Conservation (phyloP, 2,888 invertebrate genomes). For the Iselma pallidipennis region DNA sequence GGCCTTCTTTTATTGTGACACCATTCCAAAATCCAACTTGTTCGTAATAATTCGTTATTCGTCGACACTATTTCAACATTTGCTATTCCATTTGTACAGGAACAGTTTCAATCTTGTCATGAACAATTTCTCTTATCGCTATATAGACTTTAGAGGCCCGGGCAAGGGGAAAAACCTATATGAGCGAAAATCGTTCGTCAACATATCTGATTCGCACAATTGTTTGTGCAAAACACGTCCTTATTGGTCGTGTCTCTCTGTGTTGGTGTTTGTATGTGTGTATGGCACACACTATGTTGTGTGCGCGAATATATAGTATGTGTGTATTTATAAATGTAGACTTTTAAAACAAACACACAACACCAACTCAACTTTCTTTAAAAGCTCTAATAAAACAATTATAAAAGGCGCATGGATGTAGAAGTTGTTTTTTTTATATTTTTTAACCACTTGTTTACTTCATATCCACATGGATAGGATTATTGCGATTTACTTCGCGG, state of each 20-base stretch:
- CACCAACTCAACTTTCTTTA: constrained; percentile 47
- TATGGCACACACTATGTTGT: neutral
- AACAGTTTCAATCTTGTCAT: constrained; percentile 36
- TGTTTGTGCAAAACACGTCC: constrained; percentile 39
- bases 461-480: neutral
- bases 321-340: constrained; percentile 22
- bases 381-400: neutral
- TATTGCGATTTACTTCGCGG: neutral
- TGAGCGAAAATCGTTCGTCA: constrained; percentile 36
- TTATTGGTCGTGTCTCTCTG: constrained; percentile 28
- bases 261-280: no score
- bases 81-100: constrained; percentile 22
- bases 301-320: constrained; percentile 42
- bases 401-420: constrained; percentile 17
- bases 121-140: constrained; percentile 50
- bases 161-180: constrained; percentile 47
- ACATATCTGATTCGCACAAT: constrained; percentile 13
- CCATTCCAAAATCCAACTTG: constrained; percentile 26
- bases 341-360: constrained; percentile 45
- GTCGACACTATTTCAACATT: constrained; percentile 20
- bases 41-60: constrained; percentile 32
- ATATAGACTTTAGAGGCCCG: constrained; percentile 47
- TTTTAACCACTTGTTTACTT: constrained; percentile 46
- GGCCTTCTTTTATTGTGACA: constrained; percentile 51
- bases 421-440: constrained; percentile 35